Percentiles rank a stretch among this genome's conserved stretches.
Conservation (phyloP, 2,888 invertebrate genomes). For the Eulithis prunata region DNA sequence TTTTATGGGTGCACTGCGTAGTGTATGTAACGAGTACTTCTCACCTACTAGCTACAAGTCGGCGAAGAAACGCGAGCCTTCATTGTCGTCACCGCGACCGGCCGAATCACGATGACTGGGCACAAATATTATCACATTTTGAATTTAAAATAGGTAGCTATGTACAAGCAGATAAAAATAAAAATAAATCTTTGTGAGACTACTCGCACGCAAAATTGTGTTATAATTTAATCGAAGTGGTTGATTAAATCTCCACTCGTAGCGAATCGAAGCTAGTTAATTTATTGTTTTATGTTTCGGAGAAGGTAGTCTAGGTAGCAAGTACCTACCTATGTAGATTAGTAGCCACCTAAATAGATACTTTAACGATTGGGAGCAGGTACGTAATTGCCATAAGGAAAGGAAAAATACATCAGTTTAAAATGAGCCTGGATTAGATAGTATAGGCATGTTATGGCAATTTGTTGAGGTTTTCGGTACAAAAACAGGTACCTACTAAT, state of each 20-base stretch:
- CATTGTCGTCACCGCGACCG: constrained; percentile 6
- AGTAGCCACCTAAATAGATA: too few species aligned
- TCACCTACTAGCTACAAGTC: constrained; percentile 5
- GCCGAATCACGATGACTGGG: constrained; percentile 53
- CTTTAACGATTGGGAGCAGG: too few species aligned
- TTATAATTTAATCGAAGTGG: neutral
- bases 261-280: neutral
- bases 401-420: too few species aligned
- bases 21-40: constrained; percentile 8
- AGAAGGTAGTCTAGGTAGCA: neutral
- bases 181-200: neutral
- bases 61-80: constrained; percentile 14
- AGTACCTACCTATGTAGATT: neutral
- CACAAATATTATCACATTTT: constrained; percentile 41
- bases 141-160: constrained; percentile 27
- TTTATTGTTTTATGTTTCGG: neutral
- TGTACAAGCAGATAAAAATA: neutral
- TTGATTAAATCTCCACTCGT: too few species aligned
- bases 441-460: too few species aligned
- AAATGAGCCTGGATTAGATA: too few species aligned
- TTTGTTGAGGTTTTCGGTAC: too few species aligned
- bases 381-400: too few species aligned
- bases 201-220: neutral
- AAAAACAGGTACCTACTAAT: too few species aligned
- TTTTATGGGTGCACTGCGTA: neutral